Evolutionary conservation across 2,888 invertebrate genomes (phyloP).

Genomic region (Phytoseiulus persimilis): DNA sequence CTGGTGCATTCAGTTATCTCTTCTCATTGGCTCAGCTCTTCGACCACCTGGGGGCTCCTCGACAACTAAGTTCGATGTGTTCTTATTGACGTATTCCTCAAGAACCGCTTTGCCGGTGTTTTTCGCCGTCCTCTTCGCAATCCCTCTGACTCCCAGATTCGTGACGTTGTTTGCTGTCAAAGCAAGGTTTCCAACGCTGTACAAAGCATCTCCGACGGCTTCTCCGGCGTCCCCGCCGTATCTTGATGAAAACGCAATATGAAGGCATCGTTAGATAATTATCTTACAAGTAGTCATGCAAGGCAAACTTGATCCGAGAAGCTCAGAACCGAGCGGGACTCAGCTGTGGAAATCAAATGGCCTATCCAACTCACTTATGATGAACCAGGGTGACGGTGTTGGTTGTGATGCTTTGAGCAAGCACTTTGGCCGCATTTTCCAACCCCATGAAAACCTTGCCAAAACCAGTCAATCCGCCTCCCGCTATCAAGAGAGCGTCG

Average conservation of each 20-base stretch:
- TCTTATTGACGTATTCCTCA: constrained; percentile 41
- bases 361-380: constrained; percentile 58
- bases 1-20: not conserved
- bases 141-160: constrained; percentile 61
- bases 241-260: constrained; percentile 51
- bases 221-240: constrained; percentile 63
- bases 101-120: constrained; percentile 55
- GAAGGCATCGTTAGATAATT: no score
- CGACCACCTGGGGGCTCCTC: not conserved
- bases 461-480: constrained; percentile 62
- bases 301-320: no score
- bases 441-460: constrained; percentile 63
- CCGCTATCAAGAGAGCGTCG: constrained; percentile 60
- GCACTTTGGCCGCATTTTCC: constrained; percentile 61
- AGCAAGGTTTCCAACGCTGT: constrained; percentile 63
- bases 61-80: not conserved
- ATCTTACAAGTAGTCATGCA: constrained; percentile 43
- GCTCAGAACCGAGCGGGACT: no score
- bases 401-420: constrained; percentile 58
- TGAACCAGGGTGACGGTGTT: constrained; percentile 67
- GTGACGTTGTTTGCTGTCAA: constrained; percentile 60
- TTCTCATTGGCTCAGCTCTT: not conserved
- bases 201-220: constrained; percentile 60
- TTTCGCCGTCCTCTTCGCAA: constrained; percentile 60
- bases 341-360: not conserved